Base-by-base conservation (phyloP, 2,888 invertebrate genomes). In the Asteroscopus sphinx region DNA sequence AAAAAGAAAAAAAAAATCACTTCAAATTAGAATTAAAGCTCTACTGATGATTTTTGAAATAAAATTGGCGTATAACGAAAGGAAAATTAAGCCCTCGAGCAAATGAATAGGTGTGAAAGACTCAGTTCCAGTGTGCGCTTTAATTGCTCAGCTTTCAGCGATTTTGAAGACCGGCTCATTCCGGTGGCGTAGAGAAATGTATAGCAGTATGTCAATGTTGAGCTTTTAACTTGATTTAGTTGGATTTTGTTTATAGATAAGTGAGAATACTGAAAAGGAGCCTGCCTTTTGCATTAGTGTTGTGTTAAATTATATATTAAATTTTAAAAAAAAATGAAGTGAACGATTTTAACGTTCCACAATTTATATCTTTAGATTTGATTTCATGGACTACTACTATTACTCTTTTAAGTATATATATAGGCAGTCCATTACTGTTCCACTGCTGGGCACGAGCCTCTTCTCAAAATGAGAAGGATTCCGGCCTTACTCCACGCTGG, bases 61-160 rank as follows among this genome's bases (percentile, higher is more conserved):
- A 62, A 59, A 58, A 73, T 73, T 74, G 60, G 57, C 39, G 61
- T 65, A 30, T 55, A 70, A 69, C 47, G 75, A 79, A 76, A 79
- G 75, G 79, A 79, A 82, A 82, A 84, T 83, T 74, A 82, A 83
- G 71, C 73, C 45, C 68, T 76, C 61, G 46, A 61, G 63, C 52
- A 64, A 69, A 73, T 73, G 67, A 69, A 73, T 65, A 77, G 78
- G 75, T 76, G 76, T 46, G 70, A 75, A 69, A 68, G 76, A 69
- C 73, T 70, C 69, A 73, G 66, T 74, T 74, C 61, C 73, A 64
- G 59, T 47, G 69, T 74, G 73, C 67, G 77, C 69, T 68, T 73
- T 83, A 83, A 85, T 83, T 82, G 80, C 73, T 75, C 52, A 61
- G 74, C 74, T 76, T 77, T 76, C 68, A 74, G 52, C 48, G 65